Evolutionary conservation across 2,888 invertebrate genomes (phyloP).

Genomic region (Stenotaenia linearis): DNA sequence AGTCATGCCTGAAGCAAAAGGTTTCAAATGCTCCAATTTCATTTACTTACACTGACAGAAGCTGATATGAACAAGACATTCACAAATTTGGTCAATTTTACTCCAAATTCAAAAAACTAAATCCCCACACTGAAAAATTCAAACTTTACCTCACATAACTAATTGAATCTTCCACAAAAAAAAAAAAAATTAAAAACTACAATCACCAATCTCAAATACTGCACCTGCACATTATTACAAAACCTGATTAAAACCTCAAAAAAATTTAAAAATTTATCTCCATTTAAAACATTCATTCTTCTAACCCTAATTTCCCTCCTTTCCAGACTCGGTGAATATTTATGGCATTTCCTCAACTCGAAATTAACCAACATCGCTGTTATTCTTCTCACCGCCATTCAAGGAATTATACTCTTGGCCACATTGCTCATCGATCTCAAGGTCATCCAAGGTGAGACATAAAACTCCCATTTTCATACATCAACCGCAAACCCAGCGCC

Average conservation of each 20-base stretch:
- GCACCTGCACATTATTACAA: no score
- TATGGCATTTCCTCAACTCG: constrained; percentile 39
- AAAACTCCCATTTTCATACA: neutral
- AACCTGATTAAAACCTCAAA: no score
- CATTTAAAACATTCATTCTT: neutral
- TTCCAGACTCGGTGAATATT: constrained; percentile 37
- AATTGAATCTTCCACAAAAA: neutral
- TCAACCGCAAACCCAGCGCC: neutral
- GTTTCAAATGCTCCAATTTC: no score
- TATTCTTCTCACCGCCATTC: constrained; percentile 38
- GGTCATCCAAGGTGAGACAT: constrained; percentile 39
- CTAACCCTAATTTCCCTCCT: neutral
- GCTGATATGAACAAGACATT: no score
- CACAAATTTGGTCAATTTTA: no score
- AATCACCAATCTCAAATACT: no score
- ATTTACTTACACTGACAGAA: no score
- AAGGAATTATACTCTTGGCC: constrained; percentile 38
- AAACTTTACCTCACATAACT: no score
- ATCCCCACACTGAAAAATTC: no score
- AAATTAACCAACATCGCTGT: constrained; percentile 38
- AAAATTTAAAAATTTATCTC: no score
- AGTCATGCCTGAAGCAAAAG: no score
- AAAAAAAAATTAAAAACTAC: neutral
- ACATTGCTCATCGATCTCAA: constrained; percentile 39
- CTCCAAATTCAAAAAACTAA: no score